Evolutionary conservation across 1,140 invertebrate genomes (phyloP).

Genomic region (Micrasema longulum): DNA sequence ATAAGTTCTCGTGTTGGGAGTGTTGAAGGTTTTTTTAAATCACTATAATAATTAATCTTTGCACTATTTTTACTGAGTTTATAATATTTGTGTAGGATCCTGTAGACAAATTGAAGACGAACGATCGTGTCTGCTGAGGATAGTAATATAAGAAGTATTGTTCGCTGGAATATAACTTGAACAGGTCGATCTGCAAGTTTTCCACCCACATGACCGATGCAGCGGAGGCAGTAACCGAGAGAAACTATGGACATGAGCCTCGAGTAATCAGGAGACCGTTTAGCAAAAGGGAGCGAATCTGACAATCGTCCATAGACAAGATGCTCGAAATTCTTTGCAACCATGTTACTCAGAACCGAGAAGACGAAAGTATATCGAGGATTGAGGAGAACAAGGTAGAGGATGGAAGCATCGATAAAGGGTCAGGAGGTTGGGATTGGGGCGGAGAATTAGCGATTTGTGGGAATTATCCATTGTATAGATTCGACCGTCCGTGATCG

Average conservation of each 20-base stretch:
- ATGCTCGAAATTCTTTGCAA: not conserved
- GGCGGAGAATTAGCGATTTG: conserved; percentile 26
- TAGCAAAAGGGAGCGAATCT: not conserved
- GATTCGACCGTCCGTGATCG: conserved; percentile 28
- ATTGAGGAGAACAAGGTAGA: conserved; percentile 1
- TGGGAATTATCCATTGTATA: conserved; percentile 36
- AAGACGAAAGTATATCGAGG: not conserved
- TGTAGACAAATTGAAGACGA: too few relatives aligned
- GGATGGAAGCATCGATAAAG: conserved; percentile 23
- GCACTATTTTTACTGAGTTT: too few relatives aligned
- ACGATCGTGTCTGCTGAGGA: not conserved
- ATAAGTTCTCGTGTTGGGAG: too few relatives aligned
- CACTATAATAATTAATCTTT: too few relatives aligned
- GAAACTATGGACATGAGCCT: not conserved
- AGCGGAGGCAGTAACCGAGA: conserved; percentile 16
- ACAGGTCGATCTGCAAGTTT: conserved; percentile 15
- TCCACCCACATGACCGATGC: conserved; percentile 27
- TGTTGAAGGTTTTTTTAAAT: too few relatives aligned
- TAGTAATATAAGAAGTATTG: conserved; percentile 24
- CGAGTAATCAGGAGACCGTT: too few relatives aligned
- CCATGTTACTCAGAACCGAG: not conserved
- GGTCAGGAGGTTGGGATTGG: conserved; percentile 25
- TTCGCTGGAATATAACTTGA: conserved; percentile 2
- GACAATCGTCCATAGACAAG: not conserved
- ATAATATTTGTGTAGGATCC: too few relatives aligned